These are phyloP conservation scores for Irena cyanogastra DNA, from an alignment of 2,113 vertebrate species.

Conservation along the genomic window DNA sequence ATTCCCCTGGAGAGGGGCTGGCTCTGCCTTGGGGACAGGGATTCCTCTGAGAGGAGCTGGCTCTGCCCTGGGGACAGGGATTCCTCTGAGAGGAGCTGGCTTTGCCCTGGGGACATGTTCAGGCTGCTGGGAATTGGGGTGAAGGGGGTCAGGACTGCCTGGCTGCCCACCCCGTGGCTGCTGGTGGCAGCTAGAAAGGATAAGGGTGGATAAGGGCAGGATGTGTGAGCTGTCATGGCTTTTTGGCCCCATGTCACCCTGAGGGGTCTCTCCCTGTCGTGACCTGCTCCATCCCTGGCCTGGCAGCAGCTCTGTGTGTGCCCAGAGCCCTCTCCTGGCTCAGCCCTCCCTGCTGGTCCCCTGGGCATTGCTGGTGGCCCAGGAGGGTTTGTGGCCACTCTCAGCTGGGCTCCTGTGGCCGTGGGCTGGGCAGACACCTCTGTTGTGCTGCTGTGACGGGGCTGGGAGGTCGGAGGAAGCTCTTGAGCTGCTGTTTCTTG, in stretches of 20 bases:
- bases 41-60: background rate
- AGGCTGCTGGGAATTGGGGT: background rate
- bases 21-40: background rate
- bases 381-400: background rate
- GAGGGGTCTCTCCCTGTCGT: background rate
- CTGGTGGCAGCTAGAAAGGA: background rate
- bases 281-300: background rate
- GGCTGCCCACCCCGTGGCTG: fast-evolving
- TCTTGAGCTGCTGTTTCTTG: background rate
- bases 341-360: background rate
- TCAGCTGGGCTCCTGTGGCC: background rate
- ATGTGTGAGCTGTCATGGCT: background rate
- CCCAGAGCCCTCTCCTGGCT: background rate
- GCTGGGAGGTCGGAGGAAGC: background rate
- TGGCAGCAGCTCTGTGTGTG: background rate
- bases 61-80: background rate
- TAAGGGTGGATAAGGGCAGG: background rate
- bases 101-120: background rate
- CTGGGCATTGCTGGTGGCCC: background rate
- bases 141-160: background rate
- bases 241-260: background rate
- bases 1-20: background rate
- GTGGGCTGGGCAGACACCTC: background rate
- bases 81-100: background rate
- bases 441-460: fast-evolving